Evolutionary conservation across 2,888 invertebrate species (phyloP), one percentile per base, ranked within the genome.

Genomic region (Rhamphomyia laevipes): DNA sequence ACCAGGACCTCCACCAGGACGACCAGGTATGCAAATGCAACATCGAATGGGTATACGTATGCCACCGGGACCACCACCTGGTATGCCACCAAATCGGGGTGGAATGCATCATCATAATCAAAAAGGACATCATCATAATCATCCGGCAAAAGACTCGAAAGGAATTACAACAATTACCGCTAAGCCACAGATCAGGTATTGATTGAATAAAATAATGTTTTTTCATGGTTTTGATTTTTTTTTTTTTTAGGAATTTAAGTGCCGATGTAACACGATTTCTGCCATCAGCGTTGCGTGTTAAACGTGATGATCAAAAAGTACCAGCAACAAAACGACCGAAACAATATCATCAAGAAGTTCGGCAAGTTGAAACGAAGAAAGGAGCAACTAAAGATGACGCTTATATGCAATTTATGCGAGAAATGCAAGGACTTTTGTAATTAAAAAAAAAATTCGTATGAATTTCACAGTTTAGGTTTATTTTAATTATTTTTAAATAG

Each of bases 361-460:
- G 73, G 52, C 68, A 67, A 51, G 55, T 61, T 3, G 68, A 69
- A 45, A 50, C 63, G 2, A 64, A 64, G 45, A 64, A 65, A 45
- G 74, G 73, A 53, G 71, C 75, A 17, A 93, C 88, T 50, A 97
- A 96, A 67, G 97, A 97, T 65, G 97, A 97, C 65, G 97, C 96
- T 12, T 99, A 99, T 63, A 86, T 93, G 76, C 91, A 93, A 68
- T 99, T 99, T 67, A 96, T 99, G 95, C 86, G 86, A 67, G 97
- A 99, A 74, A 94, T 99, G 92, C 86, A 94, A 65, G 92, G 88
- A 45, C 73, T 97, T 27, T 75, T 97, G 65, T 94, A 80, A 56
- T 38, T 38, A 21, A 21, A 21, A 5, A 21, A 21, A 21, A 27
- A 27, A 27, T 7, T 27, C 7, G 4, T 27, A 27, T 3, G 23